Conservation (phyloP, 2,797 vertebrate species). For the Poeciliopsis turneri region DNA sequence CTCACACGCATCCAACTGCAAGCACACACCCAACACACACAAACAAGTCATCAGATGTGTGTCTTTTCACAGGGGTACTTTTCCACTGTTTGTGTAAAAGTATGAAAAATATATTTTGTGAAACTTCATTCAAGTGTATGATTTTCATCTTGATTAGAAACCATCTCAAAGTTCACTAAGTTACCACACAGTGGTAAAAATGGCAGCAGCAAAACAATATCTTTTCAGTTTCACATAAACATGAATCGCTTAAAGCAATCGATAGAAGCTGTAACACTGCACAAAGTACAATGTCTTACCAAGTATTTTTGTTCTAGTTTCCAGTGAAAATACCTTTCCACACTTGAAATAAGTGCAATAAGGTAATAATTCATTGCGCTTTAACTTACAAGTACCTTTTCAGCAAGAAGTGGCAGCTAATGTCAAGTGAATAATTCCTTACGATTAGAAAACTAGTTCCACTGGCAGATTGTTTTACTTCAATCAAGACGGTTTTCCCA, state of each 20-base stretch:
- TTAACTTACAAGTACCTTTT: too few species aligned
- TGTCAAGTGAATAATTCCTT: too few species aligned
- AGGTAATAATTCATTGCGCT: too few species aligned
- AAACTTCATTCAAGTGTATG: background rate
- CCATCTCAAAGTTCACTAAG: background rate
- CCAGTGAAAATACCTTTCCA: too few species aligned
- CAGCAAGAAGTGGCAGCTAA: too few species aligned
- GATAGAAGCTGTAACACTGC: background rate
- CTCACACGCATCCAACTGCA: slow-evolving; percentile 5
- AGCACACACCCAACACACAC: slow-evolving; percentile 6
- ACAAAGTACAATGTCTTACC: too few species aligned
- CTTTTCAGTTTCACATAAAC: slow-evolving; percentile 2
- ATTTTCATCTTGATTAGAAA: background rate
- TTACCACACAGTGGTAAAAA: slow-evolving; percentile 5
- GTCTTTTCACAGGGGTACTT: background rate
- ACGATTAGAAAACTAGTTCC: too few species aligned
- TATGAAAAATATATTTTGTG: background rate
- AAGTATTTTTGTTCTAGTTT: too few species aligned
- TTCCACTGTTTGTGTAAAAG: background rate
- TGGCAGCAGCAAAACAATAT: background rate
- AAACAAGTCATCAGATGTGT: background rate
- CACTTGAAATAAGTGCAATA: too few species aligned
- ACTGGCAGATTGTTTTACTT: too few species aligned
- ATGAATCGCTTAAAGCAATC: slow-evolving; percentile 22
- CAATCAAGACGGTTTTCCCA: too few species aligned